Evolutionary conservation across 92 coral and sea anemone species (phyloP), one percentile per base, ranked within the genome.

Genomic region (Zoanthus sansibaricus): DNA sequence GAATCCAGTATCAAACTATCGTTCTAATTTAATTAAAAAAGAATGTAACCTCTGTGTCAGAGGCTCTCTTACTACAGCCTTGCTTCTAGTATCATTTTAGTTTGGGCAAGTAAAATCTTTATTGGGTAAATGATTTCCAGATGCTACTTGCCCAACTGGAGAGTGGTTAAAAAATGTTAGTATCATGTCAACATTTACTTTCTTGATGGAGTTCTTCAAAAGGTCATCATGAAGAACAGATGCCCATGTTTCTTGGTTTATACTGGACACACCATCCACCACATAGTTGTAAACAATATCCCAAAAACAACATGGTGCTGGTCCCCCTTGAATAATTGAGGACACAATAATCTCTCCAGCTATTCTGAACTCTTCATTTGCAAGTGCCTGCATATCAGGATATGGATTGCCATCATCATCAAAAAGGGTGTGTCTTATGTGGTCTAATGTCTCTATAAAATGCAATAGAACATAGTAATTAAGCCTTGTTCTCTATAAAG

Each of bases 231-330:
- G 76, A 74, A 89, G 86, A 89, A 86, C 71, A 75, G 88, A 73
- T 20, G 77, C 69, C 87, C 88, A 86, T 45, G 62, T 83, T 13
- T 87, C 88, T 64, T 86, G 75, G n/a, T 83, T 48, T 16, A 92
- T 82, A 78, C 94, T 86, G 47, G 76, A 87, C 71, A 92, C 80
- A 30, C 94, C 94, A 89, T 89, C 87, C 72, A 92, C 92, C 59
- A 92, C 83, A 71, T 82, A 92, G 82, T 86, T 83, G 83, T 78
- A 92, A 21, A 87, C 91, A 44, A 74, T 86, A 4, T 89, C 78
- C 18, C 89, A 91, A 12, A 93, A 86, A 86, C 90, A 92, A 79
- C 89, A 87, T 87, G 91, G 95, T 54, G 93, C 90, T 86, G 93
- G 90, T 47, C 93, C 93, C 66, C 93, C 93, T 87, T 90, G 93